phyloP scores from a whole-genome alignment of 2,113 vertebrate genomes.

The Propithecus coquereli region DNA sequence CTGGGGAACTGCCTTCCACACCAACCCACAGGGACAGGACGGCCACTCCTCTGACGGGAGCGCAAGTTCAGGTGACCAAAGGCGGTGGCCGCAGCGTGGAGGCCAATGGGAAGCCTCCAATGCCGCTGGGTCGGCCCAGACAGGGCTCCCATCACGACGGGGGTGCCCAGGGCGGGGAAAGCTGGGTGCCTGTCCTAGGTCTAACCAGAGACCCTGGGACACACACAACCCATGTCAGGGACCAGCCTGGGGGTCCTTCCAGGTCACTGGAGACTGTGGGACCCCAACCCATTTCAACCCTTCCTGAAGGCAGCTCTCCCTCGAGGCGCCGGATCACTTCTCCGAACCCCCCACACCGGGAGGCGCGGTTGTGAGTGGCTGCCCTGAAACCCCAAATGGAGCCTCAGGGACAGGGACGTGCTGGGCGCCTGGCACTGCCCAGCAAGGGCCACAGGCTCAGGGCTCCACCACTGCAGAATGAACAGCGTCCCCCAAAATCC shows the following conservation, averaged over 20 bases:
- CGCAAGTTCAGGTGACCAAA: too few species aligned
- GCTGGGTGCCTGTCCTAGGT: accelerated
- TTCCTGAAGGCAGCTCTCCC: background rate
- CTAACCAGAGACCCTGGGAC: background rate
- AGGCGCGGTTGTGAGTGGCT: background rate
- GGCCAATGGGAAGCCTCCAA: background rate
- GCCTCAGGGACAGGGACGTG: accelerated
- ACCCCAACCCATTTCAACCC: too few species aligned
- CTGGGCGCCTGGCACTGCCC: background rate
- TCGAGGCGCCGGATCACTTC: background rate
- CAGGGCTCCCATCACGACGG: background rate
- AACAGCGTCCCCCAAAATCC: accelerated
- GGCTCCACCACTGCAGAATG: too few species aligned
- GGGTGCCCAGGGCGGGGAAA: background rate
- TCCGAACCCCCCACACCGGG: accelerated
- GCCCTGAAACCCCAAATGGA: background rate
- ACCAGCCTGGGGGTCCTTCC: background rate
- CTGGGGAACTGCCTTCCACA: background rate
- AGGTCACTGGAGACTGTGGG: background rate
- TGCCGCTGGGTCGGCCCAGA: background rate
- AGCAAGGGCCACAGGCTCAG: accelerated
- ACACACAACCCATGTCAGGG: background rate
- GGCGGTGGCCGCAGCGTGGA: too few species aligned
- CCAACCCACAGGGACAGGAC: too few species aligned
- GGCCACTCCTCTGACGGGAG: background rate